Evolutionary conservation across 92 coral and sea anemone species (phyloP).

Genomic region (Palythoa grandis): DNA sequence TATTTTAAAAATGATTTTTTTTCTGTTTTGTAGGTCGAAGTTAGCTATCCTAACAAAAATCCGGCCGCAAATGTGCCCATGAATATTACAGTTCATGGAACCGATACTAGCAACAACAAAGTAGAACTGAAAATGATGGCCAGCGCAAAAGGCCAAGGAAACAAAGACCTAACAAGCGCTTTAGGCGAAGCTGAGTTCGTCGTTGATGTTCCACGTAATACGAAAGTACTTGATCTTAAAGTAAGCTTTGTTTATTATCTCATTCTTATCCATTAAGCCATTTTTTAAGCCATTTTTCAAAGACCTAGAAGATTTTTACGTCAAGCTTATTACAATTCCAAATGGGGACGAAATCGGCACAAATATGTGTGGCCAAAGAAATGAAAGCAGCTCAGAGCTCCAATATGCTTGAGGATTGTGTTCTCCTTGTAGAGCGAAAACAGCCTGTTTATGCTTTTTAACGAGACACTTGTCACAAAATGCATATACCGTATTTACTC

Average conservation of each 20-base stretch:
- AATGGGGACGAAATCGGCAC: too few species aligned
- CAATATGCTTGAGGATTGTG: too few species aligned
- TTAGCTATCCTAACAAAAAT: slow-evolving; percentile 64
- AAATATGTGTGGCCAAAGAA: too few species aligned
- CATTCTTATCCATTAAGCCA: neutral
- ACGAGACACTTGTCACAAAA: too few species aligned
- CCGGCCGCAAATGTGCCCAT: slow-evolving; percentile 67
- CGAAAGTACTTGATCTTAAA: slow-evolving; percentile 61
- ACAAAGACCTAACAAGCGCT: slow-evolving; percentile 57
- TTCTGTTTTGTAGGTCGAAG: slow-evolving; percentile 62
- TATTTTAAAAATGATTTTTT: neutral
- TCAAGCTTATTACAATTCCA: too few species aligned
- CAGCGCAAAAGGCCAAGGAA: slow-evolving; percentile 49
- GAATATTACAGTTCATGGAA: slow-evolving; percentile 61
- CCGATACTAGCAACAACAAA: neutral
- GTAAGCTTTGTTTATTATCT: slow-evolving; percentile 38
- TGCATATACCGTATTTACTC: too few species aligned
- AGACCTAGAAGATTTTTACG: too few species aligned
- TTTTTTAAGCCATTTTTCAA: too few species aligned
- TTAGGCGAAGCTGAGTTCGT: slow-evolving; percentile 79
- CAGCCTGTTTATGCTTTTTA: too few species aligned
- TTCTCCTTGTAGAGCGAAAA: too few species aligned
- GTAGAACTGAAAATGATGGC: slow-evolving; percentile 13
- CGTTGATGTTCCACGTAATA: slow-evolving; percentile 68
- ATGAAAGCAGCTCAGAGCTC: too few species aligned